These are phyloP conservation scores for Megastigmus dorsalis DNA, from an alignment of 2,888 invertebrate species.

Conservation along the genomic window DNA sequence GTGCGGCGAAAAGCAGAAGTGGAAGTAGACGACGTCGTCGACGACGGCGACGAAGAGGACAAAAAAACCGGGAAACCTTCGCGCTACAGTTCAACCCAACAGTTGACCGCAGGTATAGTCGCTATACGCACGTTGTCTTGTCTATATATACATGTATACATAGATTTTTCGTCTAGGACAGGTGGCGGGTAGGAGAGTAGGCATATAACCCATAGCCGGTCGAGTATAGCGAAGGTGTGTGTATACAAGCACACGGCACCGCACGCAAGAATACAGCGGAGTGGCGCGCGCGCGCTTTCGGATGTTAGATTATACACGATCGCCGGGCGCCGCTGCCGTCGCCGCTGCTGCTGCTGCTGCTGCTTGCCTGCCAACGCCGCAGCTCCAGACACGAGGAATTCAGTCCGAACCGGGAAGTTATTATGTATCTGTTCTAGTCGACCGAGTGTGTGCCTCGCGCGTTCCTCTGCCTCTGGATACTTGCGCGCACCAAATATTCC, in stretches of 20 bases:
- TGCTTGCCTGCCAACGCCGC: no score
- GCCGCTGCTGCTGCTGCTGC: no score
- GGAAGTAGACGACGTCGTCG: background rate
- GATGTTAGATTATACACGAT: slow-evolving; percentile 6
- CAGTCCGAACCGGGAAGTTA: slow-evolving; percentile 6
- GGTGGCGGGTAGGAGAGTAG: slow-evolving; percentile 29
- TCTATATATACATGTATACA: background rate
- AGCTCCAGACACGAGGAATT: slow-evolving; percentile 28
- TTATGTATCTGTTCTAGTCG: slow-evolving; percentile 5
- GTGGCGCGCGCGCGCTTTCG: slow-evolving; percentile 27
- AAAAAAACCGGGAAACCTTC: no score
- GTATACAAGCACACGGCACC: slow-evolving; percentile 18
- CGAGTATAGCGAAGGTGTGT: slow-evolving; percentile 12
- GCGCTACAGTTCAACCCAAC: no score
- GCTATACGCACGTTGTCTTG: no score
- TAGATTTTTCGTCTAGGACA: slow-evolving; percentile 5
- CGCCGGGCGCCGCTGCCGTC: background rate
- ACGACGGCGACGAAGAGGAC: background rate
- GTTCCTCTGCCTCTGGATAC: background rate
- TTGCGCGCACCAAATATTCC: no score
- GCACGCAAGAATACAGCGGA: no score
- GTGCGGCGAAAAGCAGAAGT: slow-evolving; percentile 4
- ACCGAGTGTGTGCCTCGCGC: background rate
- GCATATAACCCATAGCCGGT: slow-evolving; percentile 39
- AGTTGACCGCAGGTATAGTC: background rate